Percentiles rank a stretch among this genome's conserved stretches.
Evolutionary conservation across 1,140 invertebrate species (phyloP).

Genomic region (Bombus waltoni): DNA sequence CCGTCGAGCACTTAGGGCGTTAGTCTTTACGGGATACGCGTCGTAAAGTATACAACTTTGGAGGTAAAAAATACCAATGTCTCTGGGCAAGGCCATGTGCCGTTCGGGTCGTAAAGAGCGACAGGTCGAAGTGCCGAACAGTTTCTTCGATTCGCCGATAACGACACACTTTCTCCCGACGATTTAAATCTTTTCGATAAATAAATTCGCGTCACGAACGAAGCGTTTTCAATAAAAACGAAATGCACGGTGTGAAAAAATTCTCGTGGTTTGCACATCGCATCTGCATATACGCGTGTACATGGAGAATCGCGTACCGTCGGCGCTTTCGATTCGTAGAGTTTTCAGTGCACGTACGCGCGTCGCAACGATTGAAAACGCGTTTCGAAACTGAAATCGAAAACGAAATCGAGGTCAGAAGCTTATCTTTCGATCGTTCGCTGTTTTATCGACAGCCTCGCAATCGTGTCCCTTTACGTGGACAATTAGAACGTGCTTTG

Average conservation of each 20-base stretch:
- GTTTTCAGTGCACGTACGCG: constrained; percentile 8
- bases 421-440: background rate
- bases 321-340: background rate
- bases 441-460: background rate
- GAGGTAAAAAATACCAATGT: no score
- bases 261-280: background rate
- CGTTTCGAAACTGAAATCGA: constrained; percentile 20
- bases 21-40: no score
- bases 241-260: background rate
- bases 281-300: background rate
- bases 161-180: background rate
- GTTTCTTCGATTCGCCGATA: background rate
- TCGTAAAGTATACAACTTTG: no score
- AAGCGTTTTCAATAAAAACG: constrained; percentile 24
- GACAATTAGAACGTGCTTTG: background rate
- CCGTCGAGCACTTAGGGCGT: no score
- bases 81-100: no score
- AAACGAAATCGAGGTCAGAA: background rate
- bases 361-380: constrained; percentile 26
- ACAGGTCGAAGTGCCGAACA: no score
- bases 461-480: background rate
- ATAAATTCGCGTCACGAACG: constrained; percentile 38
- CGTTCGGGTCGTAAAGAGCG: no score
- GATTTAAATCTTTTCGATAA: background rate
- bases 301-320: background rate